Conservation (phyloP, 92 coral and sea anemone species). For the Porites evermanni region DNA sequence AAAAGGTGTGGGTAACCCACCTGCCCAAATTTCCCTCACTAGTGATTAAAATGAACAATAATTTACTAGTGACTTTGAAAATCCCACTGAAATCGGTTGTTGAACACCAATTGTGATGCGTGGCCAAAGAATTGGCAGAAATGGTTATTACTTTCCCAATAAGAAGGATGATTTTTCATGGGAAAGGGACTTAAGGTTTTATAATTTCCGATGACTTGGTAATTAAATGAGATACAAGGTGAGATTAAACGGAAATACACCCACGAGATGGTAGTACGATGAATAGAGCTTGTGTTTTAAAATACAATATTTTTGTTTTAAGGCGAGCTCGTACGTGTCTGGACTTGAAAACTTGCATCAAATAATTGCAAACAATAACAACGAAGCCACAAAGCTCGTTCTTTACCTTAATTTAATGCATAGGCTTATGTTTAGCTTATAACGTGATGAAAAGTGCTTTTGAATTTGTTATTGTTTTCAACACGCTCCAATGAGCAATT, state of each 20-base stretch:
- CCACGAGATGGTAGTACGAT: conserved; percentile 11
- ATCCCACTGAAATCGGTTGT: background rate
- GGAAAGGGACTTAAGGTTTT: background rate
- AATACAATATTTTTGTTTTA: background rate
- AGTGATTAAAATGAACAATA: too few relatives aligned
- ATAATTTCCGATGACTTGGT: background rate
- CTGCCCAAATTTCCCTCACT: background rate
- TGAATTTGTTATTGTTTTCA: background rate
- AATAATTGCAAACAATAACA: background rate
- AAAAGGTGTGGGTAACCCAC: conserved; percentile 37
- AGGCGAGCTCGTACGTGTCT: background rate
- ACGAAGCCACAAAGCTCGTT: background rate
- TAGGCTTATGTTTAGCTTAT: background rate
- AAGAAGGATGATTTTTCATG: background rate
- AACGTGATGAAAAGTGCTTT: background rate
- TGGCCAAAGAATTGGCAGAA: background rate
- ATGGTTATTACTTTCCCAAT: background rate
- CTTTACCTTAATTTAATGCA: background rate
- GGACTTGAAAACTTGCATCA: background rate
- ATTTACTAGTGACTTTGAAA: too few relatives aligned
- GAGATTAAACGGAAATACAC: conserved; percentile 24
- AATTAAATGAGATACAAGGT: background rate
- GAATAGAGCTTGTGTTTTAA: conserved; percentile 8
- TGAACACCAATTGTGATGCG: background rate
- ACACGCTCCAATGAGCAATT: conserved; percentile 9